These are phyloP conservation scores for Entosphenus tridentatus DNA, from an alignment of 2,113 vertebrate genomes.

Conservation along the genomic window DNA sequence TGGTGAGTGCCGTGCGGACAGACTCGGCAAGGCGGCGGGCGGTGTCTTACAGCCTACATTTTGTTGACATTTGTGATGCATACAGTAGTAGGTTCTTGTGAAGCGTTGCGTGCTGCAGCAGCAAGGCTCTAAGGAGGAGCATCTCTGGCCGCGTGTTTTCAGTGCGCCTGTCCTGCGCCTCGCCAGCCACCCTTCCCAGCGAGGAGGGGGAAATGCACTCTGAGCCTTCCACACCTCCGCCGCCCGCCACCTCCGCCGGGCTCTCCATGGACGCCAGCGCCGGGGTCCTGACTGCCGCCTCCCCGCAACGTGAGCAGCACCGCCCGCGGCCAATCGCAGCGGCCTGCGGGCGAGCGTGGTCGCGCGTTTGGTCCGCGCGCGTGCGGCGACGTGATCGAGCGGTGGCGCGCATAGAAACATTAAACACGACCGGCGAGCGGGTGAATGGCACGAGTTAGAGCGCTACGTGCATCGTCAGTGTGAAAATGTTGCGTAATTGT, in stretches of 20 bases:
- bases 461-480: background rate
- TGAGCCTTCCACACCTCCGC: too few relatives aligned
- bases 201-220: too few relatives aligned
- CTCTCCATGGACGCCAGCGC: too few relatives aligned
- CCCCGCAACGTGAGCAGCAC: too few relatives aligned
- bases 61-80: background rate
- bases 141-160: background rate
- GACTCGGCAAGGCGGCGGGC: background rate
- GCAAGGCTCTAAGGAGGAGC: constrained; percentile 15
- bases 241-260: too few relatives aligned
- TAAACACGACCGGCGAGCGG: background rate
- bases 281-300: too few relatives aligned
- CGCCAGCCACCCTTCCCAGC: too few relatives aligned
- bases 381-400: background rate
- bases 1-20: constrained; percentile 26
- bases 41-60: background rate
- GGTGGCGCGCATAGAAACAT: background rate
- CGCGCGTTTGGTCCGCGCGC: too few relatives aligned
- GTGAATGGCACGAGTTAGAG: background rate
- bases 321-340: too few relatives aligned
- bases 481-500: constrained; percentile 8
- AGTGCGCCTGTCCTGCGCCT: too few relatives aligned
- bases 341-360: too few relatives aligned
- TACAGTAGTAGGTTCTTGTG: background rate
- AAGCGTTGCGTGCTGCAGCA: constrained; percentile 13